Conservation (phyloP, 2,797 vertebrate species). For the Falco concolor region DNA sequence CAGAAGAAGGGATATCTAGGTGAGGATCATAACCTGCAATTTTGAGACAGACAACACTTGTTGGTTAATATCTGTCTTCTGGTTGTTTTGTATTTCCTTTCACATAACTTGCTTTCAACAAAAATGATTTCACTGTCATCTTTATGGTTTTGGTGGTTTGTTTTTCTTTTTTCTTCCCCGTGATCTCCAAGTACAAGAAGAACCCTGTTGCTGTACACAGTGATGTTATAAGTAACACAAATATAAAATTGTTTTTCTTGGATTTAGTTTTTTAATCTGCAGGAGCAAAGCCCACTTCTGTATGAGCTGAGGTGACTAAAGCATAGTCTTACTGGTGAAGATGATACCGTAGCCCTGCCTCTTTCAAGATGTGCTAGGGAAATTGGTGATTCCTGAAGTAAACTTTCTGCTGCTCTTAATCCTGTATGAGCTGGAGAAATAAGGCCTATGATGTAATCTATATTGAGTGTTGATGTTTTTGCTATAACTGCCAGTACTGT, state of each 20-base stretch:
- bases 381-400: background rate
- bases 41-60: background rate
- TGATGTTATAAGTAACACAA: background rate
- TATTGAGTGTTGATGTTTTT: background rate
- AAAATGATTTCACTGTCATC: background rate
- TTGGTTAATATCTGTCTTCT: background rate
- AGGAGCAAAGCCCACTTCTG: background rate
- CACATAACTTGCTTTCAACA: background rate
- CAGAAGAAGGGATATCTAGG: background rate
- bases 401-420: background rate
- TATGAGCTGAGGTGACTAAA: background rate
- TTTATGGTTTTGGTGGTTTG: background rate
- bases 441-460: background rate
- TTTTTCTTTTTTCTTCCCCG: background rate
- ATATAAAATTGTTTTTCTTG: background rate
- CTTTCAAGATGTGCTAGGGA: background rate
- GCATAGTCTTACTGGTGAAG: background rate
- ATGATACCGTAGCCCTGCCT: background rate
- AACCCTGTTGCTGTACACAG: background rate
- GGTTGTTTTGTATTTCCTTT: background rate
- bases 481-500: background rate
- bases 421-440: background rate
- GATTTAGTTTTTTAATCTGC: background rate
- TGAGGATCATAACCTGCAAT: background rate
- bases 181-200: background rate